These are phyloP conservation scores for Ursus arctos DNA, from an alignment of 2,113 vertebrate species.

Conservation along the genomic window DNA sequence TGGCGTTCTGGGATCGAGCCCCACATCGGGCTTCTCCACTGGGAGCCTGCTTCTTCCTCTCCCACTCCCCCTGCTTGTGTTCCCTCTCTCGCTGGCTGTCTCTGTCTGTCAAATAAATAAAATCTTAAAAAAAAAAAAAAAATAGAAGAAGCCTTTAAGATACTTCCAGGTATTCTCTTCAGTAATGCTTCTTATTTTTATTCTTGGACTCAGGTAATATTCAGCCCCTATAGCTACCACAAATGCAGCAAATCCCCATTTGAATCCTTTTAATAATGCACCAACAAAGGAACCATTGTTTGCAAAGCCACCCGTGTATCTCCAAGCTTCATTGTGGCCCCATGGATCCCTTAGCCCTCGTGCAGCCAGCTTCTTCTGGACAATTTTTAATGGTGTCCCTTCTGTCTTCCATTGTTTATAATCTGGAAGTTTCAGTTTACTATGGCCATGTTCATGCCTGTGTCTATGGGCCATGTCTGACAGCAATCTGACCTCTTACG, in stretches of 20 bases:
- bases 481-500: background rate
- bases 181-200: conserved; percentile 90
- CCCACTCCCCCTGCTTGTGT: too few species aligned
- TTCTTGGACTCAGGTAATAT: conserved; percentile 92
- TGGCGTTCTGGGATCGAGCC: too few species aligned
- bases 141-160: conserved; percentile 1
- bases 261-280: conserved; percentile 92
- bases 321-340: conserved; percentile 97
- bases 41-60: too few species aligned
- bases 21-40: too few species aligned
- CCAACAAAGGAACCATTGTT: conserved; percentile 88
- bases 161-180: conserved; percentile 74
- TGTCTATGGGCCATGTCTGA: conserved; percentile 86
- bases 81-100: too few species aligned
- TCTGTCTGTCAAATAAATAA: too few species aligned
- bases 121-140: too few species aligned
- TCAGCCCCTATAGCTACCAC: conserved; percentile 94
- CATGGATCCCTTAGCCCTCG: conserved; percentile 95
- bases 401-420: conserved; percentile 93
- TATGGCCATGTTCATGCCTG: conserved; percentile 87
- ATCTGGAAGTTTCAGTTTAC: conserved; percentile 93
- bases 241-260: conserved; percentile 96
- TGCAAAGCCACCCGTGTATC: conserved; percentile 91
- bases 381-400: conserved; percentile 93
- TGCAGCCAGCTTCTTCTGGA: conserved; percentile 91